Conservation (phyloP, 2,888 invertebrate species). For the Cryptocephalus moraei region DNA sequence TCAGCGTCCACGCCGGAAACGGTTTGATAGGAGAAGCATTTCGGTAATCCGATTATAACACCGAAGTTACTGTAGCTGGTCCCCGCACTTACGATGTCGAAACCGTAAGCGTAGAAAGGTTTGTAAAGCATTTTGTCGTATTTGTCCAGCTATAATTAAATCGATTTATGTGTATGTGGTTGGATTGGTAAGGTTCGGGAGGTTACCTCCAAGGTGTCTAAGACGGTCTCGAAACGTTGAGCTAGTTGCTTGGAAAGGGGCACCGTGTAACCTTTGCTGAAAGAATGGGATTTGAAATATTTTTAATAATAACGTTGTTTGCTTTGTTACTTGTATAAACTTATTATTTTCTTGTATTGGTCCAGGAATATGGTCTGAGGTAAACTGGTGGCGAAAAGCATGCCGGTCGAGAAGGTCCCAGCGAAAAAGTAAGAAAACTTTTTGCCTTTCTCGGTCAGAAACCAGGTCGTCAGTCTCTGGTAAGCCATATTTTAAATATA, state of each 20-base stretch:
- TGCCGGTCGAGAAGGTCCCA: constrained; percentile 38
- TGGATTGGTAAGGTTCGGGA: neutral
- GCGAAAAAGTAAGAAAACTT: constrained; percentile 42
- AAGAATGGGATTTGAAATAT: constrained; percentile 17
- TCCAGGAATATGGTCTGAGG: constrained; percentile 53
- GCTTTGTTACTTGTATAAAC: constrained; percentile 50
- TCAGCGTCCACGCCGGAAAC: constrained; percentile 42
- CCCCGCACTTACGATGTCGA: constrained; percentile 64
- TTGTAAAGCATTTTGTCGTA: constrained; percentile 42
- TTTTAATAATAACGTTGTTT: neutral
- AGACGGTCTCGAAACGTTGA: constrained; percentile 45
- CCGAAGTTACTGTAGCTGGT: constrained; percentile 44
- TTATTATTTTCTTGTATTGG: constrained; percentile 51
- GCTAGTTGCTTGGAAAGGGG: constrained; percentile 43
- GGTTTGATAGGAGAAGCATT: constrained; percentile 53
- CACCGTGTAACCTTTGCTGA: constrained; percentile 50
- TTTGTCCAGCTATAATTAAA: constrained; percentile 34
- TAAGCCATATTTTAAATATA: no score
- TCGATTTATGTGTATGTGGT: neutral
- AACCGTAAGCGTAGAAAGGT: constrained; percentile 64
- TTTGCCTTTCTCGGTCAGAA: constrained; percentile 46
- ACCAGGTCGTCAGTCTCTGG: constrained; percentile 34
- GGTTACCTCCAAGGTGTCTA: constrained; percentile 46
- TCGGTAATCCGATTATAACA: constrained; percentile 62
- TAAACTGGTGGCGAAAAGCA: constrained; percentile 40